Evolutionary conservation across 1,140 invertebrate species (phyloP).

Genomic region (Adoxophyes honmai): DNA sequence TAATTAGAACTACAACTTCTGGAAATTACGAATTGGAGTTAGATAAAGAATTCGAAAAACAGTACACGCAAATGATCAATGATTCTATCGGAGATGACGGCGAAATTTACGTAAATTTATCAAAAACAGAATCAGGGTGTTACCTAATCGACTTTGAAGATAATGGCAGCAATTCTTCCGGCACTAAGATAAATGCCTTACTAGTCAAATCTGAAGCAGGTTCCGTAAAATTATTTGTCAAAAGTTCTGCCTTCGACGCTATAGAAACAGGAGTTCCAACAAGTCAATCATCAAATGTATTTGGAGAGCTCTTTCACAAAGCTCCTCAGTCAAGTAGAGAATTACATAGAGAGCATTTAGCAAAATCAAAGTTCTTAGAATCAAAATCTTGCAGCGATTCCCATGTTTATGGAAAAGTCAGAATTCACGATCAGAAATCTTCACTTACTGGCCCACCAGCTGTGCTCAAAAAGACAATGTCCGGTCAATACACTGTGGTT

Average conservation of each 20-base stretch:
- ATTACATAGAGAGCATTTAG: conserved; percentile 11
- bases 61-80: conserved; percentile 31
- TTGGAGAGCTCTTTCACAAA: conserved; percentile 24
- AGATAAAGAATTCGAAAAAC: conserved; percentile 56
- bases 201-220: conserved; percentile 43
- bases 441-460: conserved; percentile 23
- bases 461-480: conserved; percentile 32
- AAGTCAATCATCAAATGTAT: conserved; percentile 20
- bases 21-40: conserved; percentile 43
- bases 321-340: conserved; percentile 19
- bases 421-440: conserved; percentile 25
- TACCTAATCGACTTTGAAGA: conserved; percentile 35
- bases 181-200: conserved; percentile 30
- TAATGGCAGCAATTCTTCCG: conserved; percentile 5
- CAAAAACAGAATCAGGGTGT: conserved; percentile 29
- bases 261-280: neutral
- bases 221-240: conserved; percentile 41
- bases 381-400: conserved; percentile 36
- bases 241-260: conserved; percentile 18
- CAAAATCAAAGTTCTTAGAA: conserved; percentile 15
- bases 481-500: conserved; percentile 35
- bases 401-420: conserved; percentile 30
- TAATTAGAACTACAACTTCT: conserved; percentile 37
- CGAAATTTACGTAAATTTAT: conserved; percentile 30
- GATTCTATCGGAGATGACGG: conserved; percentile 26